Evolutionary conservation across 92 coral and sea anemone species (phyloP).

Genomic region (Galaxea fascicularis): DNA sequence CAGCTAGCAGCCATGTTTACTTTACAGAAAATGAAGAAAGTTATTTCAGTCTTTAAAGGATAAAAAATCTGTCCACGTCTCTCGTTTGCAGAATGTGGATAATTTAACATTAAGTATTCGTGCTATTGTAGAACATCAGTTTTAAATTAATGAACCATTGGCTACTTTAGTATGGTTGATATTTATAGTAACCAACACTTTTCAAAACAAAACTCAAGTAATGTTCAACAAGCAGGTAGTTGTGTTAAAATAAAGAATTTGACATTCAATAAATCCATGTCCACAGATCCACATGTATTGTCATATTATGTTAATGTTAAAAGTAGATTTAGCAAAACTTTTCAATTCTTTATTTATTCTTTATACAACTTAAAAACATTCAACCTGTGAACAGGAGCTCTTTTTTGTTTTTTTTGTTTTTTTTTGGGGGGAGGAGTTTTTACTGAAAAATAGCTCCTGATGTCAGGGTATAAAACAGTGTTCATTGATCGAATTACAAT

Average conservation of each 20-base stretch:
- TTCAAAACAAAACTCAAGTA: not conserved
- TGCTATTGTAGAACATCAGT: not conserved
- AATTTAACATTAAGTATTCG: slow-evolving; percentile 1
- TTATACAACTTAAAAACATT: not conserved
- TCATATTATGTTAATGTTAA: not conserved
- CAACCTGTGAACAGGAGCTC: not conserved
- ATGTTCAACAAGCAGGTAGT: slow-evolving; percentile 10
- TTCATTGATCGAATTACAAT: not conserved
- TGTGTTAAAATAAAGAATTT: slow-evolving; percentile 41
- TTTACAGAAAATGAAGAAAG: slow-evolving; percentile 36
- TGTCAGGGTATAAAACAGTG: not conserved
- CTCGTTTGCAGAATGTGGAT: slow-evolving; percentile 36
- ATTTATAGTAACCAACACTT: not conserved
- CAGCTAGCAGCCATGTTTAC: slow-evolving; percentile 40
- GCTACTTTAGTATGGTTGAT: not conserved
- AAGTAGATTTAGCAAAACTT: not conserved
- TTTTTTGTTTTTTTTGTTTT: too few species aligned
- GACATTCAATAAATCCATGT: slow-evolving; percentile 41
- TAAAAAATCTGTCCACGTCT: slow-evolving; percentile 13
- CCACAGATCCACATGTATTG: slow-evolving; percentile 11
- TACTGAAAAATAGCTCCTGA: not conserved
- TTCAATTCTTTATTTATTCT: not conserved
- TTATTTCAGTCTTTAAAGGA: slow-evolving; percentile 53
- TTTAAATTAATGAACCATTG: slow-evolving; percentile 3
- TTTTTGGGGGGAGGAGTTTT: not conserved